Percentiles rank a stretch among this genome's conserved stretches.
phyloP scores from a whole-genome alignment of 2,113 vertebrate species.

The Pachypanchax playfairii region DNA sequence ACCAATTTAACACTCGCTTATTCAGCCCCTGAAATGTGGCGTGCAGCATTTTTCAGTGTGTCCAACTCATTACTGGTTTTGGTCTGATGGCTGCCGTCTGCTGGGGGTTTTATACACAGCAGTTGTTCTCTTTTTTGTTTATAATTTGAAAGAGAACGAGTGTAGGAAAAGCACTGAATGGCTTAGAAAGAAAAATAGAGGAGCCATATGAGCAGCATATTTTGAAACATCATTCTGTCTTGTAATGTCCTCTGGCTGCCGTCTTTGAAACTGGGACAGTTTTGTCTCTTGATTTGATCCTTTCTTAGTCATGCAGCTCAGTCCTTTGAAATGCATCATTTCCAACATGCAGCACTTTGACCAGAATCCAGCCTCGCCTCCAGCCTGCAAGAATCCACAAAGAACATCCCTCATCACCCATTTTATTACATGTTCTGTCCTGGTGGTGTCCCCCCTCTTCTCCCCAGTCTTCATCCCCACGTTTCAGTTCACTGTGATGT shows the following conservation, averaged over 20 bases:
- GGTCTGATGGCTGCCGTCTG: conserved; percentile 53
- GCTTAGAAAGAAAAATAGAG: neutral
- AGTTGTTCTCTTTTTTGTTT: conserved; percentile 19
- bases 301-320: neutral
- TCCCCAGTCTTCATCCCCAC: conserved; percentile 41
- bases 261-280: neutral
- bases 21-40: conserved; percentile 8
- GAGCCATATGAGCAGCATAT: neutral
- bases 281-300: neutral
- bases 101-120: conserved; percentile 18
- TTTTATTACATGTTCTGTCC: neutral
- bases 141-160: conserved; percentile 4
- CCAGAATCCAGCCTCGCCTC: conserved; percentile 4
- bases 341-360: conserved; percentile 1
- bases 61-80: neutral
- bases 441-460: conserved; percentile 33
- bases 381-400: conserved; percentile 19
- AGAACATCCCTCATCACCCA: conserved; percentile 29
- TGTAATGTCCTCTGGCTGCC: neutral
- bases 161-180: conserved; percentile 6
- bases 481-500: conserved; percentile 81
- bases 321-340: neutral
- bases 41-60: neutral
- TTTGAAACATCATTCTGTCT: neutral
- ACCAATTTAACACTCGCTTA: neutral